Conservation (phyloP, 2,797 vertebrate genomes). For the Chloroceryle inda region DNA sequence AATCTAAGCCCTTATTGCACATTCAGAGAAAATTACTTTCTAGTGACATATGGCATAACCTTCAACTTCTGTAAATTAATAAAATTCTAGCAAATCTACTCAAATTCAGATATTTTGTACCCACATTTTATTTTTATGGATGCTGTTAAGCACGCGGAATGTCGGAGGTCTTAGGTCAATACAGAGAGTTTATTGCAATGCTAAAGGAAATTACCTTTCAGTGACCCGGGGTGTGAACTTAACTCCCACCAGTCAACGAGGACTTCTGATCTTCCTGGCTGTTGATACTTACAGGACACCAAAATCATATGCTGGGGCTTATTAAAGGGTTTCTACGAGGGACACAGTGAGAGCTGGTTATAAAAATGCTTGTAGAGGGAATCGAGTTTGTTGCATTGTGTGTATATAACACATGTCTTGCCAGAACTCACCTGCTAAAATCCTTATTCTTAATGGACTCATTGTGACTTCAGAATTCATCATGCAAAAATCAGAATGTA, state of each 20-base stretch:
- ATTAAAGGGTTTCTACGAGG: neutral
- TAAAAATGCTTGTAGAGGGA: neutral
- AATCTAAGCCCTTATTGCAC: slow-evolving; percentile 70
- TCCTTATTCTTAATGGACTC: slow-evolving; percentile 22
- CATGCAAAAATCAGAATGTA: slow-evolving; percentile 14
- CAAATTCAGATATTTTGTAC: slow-evolving; percentile 59
- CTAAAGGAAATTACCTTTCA: slow-evolving; percentile 62
- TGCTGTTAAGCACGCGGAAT: slow-evolving; percentile 15
- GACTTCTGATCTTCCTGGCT: neutral
- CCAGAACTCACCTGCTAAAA: neutral
- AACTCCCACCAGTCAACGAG: neutral
- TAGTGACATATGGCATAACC: slow-evolving; percentile 77
- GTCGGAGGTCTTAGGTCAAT: slow-evolving; percentile 35
- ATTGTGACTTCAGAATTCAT: slow-evolving; percentile 34
- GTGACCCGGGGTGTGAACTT: neutral
- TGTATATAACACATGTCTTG: neutral
- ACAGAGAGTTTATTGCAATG: slow-evolving; percentile 54
- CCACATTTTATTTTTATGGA: slow-evolving; percentile 61
- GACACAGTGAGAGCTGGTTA: neutral
- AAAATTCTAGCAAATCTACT: slow-evolving; percentile 68
- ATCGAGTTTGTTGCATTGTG: neutral
- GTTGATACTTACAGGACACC: neutral
- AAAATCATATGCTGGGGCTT: neutral
- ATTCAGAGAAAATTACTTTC: slow-evolving; percentile 78
- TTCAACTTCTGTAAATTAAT: slow-evolving; percentile 77